phyloP scores from a whole-genome alignment of 1,140 invertebrate genomes.

The Aleiodes sp. region DNA sequence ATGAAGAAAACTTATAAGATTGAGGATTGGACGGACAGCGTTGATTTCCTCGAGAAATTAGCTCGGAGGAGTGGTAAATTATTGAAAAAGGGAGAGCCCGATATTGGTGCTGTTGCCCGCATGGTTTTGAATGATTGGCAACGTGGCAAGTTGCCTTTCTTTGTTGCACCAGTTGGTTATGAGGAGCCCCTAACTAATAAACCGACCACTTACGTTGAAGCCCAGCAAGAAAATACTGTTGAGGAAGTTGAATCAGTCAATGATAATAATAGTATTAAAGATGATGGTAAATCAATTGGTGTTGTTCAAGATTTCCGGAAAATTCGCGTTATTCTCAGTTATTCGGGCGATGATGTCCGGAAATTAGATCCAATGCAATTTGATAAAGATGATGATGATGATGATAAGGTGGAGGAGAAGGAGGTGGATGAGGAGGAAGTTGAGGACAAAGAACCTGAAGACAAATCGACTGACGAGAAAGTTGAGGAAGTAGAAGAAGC shows the following conservation, averaged over 20 bases:
- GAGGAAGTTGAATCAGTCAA: constrained; percentile 23
- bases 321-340: constrained; percentile 79
- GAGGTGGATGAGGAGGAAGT: constrained; percentile 39
- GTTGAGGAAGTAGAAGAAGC: constrained; percentile 47
- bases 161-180: constrained; percentile 84
- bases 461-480: constrained; percentile 25
- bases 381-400: constrained; percentile 41
- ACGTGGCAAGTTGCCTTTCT: constrained; percentile 95
- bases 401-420: constrained; percentile 32
- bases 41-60: constrained; percentile 93
- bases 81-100: constrained; percentile 95
- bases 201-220: constrained; percentile 31
- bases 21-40: constrained; percentile 77
- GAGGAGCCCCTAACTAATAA: constrained; percentile 69
- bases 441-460: constrained; percentile 27
- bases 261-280: constrained; percentile 44
- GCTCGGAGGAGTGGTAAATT: constrained; percentile 88
- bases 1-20: constrained; percentile 92
- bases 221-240: constrained; percentile 34
- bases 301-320: constrained; percentile 83
- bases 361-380: constrained; percentile 40
- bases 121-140: constrained; percentile 99
- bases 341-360: constrained; percentile 71
- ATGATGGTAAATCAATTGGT: constrained; percentile 50
- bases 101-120: constrained; percentile 86